Evolutionary conservation across 2,113 vertebrate species (phyloP), one percentile per base, ranked within the genome.

Genomic region (Acinonyx jubatus): DNA sequence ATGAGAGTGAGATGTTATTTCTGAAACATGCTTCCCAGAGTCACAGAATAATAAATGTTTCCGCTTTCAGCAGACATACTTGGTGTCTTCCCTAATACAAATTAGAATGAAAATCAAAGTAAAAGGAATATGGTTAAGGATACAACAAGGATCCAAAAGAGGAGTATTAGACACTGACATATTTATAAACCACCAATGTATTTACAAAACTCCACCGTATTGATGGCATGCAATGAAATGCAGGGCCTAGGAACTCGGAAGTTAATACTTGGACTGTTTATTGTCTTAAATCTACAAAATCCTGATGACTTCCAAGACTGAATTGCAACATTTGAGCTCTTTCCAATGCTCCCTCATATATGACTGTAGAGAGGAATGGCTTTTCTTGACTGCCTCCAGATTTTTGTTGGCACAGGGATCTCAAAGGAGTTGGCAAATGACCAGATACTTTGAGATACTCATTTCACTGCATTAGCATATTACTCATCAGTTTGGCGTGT

Each of bases 71-170:
- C 68, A 96, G 68, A 94, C 29, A 63, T 14, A 88, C 15, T 65
- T 69, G 66, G 10, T 79, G 92, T 95, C 15, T 10, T 68, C 68
- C 36, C 38, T 84, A 69, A 87, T 57, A 63, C 19, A 52, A 92
- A 92, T 78, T n/a, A 87, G 52, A 86, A 96, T 78, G 21, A 25
- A 92, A 78, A 83, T 63, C 25, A 78, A 63, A 91, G 57, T 27
- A 74, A 74, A 88, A 18, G n/a, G 65, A 87, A 89, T 63, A 0
- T 14, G 27, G 8, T 87, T 15, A 41, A 91, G 27, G 45, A 41
- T 63, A 87, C 18, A 82, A 61, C 11, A 74, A 36, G 7, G n/a
- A 80, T 88, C 10, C 61, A 82, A 89, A 94, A 69, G n/a, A 88
- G 25, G 14, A 94, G 15, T 69, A 65, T 71, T 81, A 65, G 82